Base-by-base conservation (phyloP, 2,888 invertebrate species). In the Dicranocentrus wangi region DNA sequence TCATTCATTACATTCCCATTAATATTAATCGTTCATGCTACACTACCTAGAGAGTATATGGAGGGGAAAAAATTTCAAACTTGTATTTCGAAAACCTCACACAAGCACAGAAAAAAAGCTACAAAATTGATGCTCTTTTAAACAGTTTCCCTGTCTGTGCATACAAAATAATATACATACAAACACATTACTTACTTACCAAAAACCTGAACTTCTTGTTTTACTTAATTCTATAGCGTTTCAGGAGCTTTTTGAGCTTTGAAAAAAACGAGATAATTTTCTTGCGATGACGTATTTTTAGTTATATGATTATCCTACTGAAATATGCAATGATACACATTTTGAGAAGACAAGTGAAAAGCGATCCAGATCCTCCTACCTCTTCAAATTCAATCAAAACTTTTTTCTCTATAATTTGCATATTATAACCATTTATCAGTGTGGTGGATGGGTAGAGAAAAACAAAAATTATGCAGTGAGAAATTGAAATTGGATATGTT, bases 191-290 rank as follows among this genome's bases (percentile, higher is more conserved):
- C n/a, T n/a, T n/a, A n/a, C 19, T 47, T 47, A 27, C 17, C 27
- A 8, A 27, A 68, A 69, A 69, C 69, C 69, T 51, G 69, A 69
- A 69, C 69, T 69, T 69, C 69, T 69, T 42, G 39, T 69, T 69
- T 55, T 55, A n/a, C 28, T 17, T 51, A 53, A 68, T 68, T 68
- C 51, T 47, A 43, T n/a, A 47, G n/a, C 28, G 17, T 68, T 17
- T 1, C 51, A 39, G n/a, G n/a, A n/a, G 32, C 39, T 60, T 3
- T 27, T 17, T 32, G n/a, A 1, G 2, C 25, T 27, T 32, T 61
- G 32, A 28, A 42, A 10, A 10, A 47, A 47, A 10, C 32, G 5
- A 47, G 2, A 47, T 47, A 47, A 47, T 47, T 15, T 10, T 10
- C 10, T 3, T 47, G 32, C 17, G 70, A 58, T 70, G 70, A 70